Conservation (phyloP, 2,797 vertebrate genomes). For the Margarornis squamiger region DNA sequence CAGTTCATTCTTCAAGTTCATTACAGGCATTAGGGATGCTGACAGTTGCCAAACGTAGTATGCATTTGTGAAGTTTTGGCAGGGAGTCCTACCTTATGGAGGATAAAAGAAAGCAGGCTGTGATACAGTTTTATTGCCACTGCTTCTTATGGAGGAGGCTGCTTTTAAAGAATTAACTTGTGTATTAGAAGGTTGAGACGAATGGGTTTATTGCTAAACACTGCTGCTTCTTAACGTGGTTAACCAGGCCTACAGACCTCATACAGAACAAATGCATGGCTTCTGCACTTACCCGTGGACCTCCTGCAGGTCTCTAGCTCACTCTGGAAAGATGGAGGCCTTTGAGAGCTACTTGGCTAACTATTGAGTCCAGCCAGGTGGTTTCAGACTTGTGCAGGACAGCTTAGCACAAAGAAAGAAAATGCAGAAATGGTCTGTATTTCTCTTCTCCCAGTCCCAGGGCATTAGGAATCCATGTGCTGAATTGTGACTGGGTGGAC, state of each 20-base stretch:
- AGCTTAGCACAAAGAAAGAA: not conserved
- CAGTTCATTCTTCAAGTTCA: constrained; percentile 26
- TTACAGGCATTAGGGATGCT: constrained; percentile 27
- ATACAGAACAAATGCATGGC: not conserved
- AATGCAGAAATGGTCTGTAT: not conserved
- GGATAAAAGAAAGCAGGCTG: constrained; percentile 16
- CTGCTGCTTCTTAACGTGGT: not conserved
- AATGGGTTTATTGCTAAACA: not conserved
- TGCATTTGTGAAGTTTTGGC: constrained; percentile 34
- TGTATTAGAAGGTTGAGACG: not conserved
- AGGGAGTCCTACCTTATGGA: constrained; percentile 23
- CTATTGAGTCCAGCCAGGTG: not conserved
- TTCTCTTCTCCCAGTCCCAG: not conserved
- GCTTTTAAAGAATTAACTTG: constrained; percentile 17
- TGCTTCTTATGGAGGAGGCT: not conserved
- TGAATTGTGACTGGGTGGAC: not conserved
- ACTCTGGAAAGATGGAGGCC: not conserved
- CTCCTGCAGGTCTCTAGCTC: not conserved
- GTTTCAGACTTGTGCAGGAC: not conserved
- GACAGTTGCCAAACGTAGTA: constrained; percentile 27
- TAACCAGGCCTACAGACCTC: not conserved
- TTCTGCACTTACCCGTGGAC: not conserved
- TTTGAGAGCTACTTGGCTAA: not conserved
- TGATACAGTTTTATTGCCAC: not conserved
- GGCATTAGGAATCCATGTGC: not conserved